These are phyloP conservation scores for Cylloceria caligata DNA, from an alignment of 2,888 invertebrate genomes.

Conservation along the genomic window DNA sequence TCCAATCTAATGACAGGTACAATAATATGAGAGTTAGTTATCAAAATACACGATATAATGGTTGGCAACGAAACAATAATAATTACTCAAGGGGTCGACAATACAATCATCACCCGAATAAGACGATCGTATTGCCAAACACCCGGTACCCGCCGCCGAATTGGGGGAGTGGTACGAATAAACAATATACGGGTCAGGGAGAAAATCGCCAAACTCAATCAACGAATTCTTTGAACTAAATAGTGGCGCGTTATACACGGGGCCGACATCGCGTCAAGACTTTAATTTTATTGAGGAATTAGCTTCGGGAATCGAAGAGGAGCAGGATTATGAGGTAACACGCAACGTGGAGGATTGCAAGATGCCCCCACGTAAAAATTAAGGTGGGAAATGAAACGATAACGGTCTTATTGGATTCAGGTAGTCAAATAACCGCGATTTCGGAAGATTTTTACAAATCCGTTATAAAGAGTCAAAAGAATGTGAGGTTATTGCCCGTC, in stretches of 20 bases:
- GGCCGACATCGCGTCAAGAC: constrained; percentile 38
- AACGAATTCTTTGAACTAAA: constrained; percentile 42
- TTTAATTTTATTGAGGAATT: constrained; percentile 50
- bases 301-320: constrained; percentile 4
- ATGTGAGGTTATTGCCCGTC: constrained; percentile 27
- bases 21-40: not conserved
- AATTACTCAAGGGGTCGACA: not conserved
- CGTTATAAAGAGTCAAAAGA: no score
- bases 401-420: constrained; percentile 27
- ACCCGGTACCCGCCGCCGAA: constrained; percentile 40
- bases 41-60: not conserved
- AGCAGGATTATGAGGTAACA: not conserved
- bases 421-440: constrained; percentile 49
- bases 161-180: not conserved
- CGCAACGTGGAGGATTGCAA: not conserved
- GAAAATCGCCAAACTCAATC: constrained; percentile 4
- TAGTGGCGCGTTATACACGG: constrained; percentile 29
- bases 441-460: constrained; percentile 33
- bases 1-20: not conserved
- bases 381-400: not conserved
- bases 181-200: not conserved
- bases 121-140: constrained; percentile 31
- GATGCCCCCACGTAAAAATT: constrained; percentile 17
- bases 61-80: not conserved
- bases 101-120: not conserved